Evolutionary conservation across 2,113 vertebrate species (phyloP), one percentile per base, ranked within the genome.

Genomic region (Lagopus muta): DNA sequence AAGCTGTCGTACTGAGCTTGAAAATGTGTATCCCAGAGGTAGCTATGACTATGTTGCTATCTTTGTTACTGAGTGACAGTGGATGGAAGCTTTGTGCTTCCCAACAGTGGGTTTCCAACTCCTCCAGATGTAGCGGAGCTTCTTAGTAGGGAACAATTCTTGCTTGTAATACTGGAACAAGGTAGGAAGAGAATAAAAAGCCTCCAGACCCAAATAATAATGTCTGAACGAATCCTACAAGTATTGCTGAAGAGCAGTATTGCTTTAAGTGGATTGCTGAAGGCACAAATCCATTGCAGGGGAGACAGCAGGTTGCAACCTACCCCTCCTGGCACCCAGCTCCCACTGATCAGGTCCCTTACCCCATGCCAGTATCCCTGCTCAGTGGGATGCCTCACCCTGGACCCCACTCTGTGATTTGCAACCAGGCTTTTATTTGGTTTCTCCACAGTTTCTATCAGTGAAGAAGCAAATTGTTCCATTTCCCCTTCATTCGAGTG

Each of bases 311-410:
- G 24, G 22, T 40, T 87, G 77, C 40, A 43, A 20, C 3, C 25
- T 43, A 24, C 5, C 18, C 16, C 40, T 70, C 43, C 24, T n/a
- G 58, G 2, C 2, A 1, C 0, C 0, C 22, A 76, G 9, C 15
- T 71, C 11, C 21, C 12, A 32, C 10, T 50, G 32, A 25, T 11
- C 17, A 38, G 5, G 32, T 42, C 43, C 32, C 16, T 73, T 28
- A 6, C 2, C 30, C 30, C 28, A 9, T 14, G 40, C 20, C 15
- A 54, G 7, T 25, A 24, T 11, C 48, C 27, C 22, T 14, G 6
- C 24, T 40, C 71, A 36, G 13, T 17, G 24, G 10, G 43, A 24
- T 8, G 27, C 6, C 4, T 67, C 38, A 3, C 17, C 36, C 18
- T 57, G 32, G 77, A 77, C 10, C 67, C 50, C 38, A 15, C 19